phyloP scores from a whole-genome alignment of 2,113 vertebrate genomes.

The Natator depressus region DNA sequence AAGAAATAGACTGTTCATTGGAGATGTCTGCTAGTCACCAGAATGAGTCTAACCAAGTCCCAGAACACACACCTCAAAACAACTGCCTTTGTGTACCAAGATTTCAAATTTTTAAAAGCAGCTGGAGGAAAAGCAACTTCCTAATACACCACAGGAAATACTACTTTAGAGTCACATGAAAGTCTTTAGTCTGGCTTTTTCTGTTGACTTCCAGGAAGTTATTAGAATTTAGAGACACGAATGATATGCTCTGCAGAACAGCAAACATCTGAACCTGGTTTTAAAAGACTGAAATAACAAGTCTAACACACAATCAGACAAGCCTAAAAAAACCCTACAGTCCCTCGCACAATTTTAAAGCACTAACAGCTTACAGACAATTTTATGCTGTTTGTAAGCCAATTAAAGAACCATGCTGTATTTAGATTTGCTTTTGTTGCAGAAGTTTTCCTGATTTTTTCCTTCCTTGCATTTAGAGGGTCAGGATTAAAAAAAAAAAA shows the following conservation, averaged over 20 bases:
- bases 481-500: not conserved
- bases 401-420: not conserved
- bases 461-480: not conserved
- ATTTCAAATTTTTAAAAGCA: not conserved
- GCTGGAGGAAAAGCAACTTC: constrained; percentile 61
- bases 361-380: not conserved
- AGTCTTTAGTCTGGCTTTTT: constrained; percentile 6
- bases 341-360: not conserved
- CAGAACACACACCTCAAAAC: not conserved
- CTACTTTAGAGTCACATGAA: not conserved
- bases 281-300: not conserved
- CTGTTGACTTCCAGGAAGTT: constrained; percentile 51
- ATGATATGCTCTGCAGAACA: constrained; percentile 12
- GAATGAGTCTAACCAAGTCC: not conserved
- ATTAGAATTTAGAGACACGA: not conserved
- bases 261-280: not conserved
- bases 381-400: not conserved
- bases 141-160: constrained; percentile 53
- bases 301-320: not conserved
- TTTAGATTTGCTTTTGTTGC: not conserved
- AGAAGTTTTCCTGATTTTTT: not conserved
- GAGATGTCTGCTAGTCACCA: constrained; percentile 3
- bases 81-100: not conserved
- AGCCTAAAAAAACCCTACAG: not conserved
- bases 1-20: not conserved